Conservation (phyloP, 1,140 invertebrate genomes). For the Musca domestica region DNA sequence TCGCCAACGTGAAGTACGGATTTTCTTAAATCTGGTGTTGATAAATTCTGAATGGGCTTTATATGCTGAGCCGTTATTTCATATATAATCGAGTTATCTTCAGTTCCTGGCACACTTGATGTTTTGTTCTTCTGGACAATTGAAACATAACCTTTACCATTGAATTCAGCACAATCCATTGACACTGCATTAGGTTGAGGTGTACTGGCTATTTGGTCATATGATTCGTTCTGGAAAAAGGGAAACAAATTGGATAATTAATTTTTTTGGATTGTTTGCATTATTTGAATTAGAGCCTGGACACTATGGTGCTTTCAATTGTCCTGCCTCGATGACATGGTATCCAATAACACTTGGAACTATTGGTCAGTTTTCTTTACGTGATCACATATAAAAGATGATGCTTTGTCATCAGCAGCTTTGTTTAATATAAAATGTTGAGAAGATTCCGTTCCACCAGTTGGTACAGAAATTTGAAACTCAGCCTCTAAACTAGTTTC, state of each 20-base stretch:
- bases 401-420: too few species aligned
- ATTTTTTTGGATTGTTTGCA: constrained; percentile 5
- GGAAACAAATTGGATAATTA: not conserved
- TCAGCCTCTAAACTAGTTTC: too few species aligned
- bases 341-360: too few species aligned
- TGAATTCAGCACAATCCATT: constrained; percentile 40
- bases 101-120: constrained; percentile 31
- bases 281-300: too few species aligned
- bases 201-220: constrained; percentile 30
- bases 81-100: constrained; percentile 46
- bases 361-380: too few species aligned
- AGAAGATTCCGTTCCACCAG: too few species aligned
- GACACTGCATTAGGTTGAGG: constrained; percentile 38
- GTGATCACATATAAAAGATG: too few species aligned
- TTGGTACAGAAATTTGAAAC: too few species aligned
- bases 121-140: constrained; percentile 40
- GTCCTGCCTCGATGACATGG: too few species aligned
- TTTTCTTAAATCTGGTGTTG: constrained; percentile 28
- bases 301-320: too few species aligned
- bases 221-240: constrained; percentile 29
- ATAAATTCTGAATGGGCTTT: constrained; percentile 46
- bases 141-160: constrained; percentile 41
- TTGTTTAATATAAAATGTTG: too few species aligned
- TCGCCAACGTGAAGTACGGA: constrained; percentile 39
- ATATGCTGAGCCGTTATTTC: constrained; percentile 35